Evolutionary conservation across 2,888 invertebrate species (phyloP), one percentile per base, ranked within the genome.

Genomic region (Mystacides longicornis): DNA sequence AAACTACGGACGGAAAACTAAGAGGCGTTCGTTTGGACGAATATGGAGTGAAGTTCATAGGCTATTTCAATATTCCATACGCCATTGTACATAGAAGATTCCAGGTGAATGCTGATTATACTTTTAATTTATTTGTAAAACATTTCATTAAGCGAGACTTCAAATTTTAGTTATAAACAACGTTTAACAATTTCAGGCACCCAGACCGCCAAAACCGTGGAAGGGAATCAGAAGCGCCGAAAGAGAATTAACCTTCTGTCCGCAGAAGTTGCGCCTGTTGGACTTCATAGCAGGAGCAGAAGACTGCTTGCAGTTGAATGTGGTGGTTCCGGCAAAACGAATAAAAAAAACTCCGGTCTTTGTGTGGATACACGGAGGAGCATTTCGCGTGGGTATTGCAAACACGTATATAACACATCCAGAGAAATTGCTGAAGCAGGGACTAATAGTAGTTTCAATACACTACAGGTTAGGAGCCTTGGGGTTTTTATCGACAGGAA

Each of bases 291-390:
- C 69, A 0, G 83, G 83, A 0, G 73, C 69, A 51, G 86, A 87
- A 62, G 85, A 86, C 67, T 87, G 86, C 63, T 74, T 87, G 0
- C 85, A 82, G 65, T 70, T 87, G 2, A 87, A 86, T 65, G 78
- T 86, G 0, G 84, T 81, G 69, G 79, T 81, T 0, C 83, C 85
- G 0, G 77, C 74, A 58, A 67, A 84, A 49, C 76, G 78, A 48
- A 69, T 19, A 1, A 23, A 14, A 0, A 66, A 66, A 27, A 62
- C 72, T 19, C 74, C 75, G 0, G 75, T 76, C 1, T 69, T 77
- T 69, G 69, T 76, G 2, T 76, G 71, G 71, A 63, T 77, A 7
- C 77, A 77, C 63, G 75, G 75, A 1, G 77, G 77, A 3, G 72
- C 69, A 19, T 76, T 70, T 55, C 67, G 69, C 1, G 68, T 69